Evolutionary conservation across 2,888 invertebrate species (phyloP), one percentile per base, ranked within the genome.

Genomic region (Epiblema foenella): DNA sequence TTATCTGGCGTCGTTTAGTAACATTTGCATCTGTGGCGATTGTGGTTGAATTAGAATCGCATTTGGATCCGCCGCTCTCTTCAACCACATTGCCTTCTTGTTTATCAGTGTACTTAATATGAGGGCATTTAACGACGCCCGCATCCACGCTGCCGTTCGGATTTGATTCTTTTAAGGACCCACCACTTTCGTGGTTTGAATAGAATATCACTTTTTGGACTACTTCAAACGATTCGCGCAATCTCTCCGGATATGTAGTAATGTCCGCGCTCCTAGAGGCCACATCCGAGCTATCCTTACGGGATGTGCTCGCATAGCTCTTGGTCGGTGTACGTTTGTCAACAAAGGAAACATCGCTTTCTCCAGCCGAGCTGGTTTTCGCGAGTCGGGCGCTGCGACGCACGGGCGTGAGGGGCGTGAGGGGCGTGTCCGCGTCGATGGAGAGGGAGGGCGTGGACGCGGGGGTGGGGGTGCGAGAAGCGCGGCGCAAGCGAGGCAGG

Each of bases 401-500:
- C 20, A 2, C 20, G 64, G 57, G 39, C 17, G 56, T 17, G 69
- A 20, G 46, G 66, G 66, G 68, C 29, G 67, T 52, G 39, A 17
- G 17, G 33, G 56, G 59, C 68, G 58, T 39, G 49, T 18, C 17
- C 11, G 56, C 56, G 60, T 64, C 67, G 29, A 52, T 59, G 58
- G 68, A 39, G 72, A 63, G 37, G 54, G 68, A 57, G 65, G 60
- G 58, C 20, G 71, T 57, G 59, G 69, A 12, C 54, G 73, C 46
- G 17, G 74, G 60, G n/a, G 74, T 54, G 64, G 64, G 62, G 58
- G 68, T 54, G 66, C 51, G 69, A 18, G 71, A 51, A 52, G 51
- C 29, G 66, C 59, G 65, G 69, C 60, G 69, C 72, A 70, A 69
- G 66, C 68, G 72, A 54, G 70, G 75, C 51, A 64, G 62, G 68